phyloP scores from a whole-genome alignment of 2,888 invertebrate species.

The Melinaea menophilus region DNA sequence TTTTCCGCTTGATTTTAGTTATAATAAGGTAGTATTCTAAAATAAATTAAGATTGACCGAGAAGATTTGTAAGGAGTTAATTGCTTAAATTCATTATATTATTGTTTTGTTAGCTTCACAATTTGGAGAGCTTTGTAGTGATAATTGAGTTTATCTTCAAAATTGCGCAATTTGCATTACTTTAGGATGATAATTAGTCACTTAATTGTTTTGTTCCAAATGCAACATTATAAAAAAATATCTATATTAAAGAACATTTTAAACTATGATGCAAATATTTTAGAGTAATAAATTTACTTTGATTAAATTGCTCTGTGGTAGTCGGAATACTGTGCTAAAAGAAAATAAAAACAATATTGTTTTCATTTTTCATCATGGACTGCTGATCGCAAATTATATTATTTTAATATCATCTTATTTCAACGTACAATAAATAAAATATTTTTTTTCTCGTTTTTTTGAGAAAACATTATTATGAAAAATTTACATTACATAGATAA shows the following conservation, averaged over 20 bases:
- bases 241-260: not conserved
- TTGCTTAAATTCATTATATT: constrained; percentile 24
- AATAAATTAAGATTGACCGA: constrained; percentile 24
- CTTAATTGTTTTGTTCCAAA: not conserved
- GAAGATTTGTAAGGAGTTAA: constrained; percentile 22
- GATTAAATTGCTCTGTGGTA: too few relatives aligned
- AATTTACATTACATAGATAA: too few relatives aligned
- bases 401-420: too few relatives aligned
- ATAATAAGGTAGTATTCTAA: not conserved
- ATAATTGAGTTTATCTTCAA: constrained; percentile 25
- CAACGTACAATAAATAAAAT: too few relatives aligned
- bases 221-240: not conserved
- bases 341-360: too few relatives aligned
- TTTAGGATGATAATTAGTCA: constrained; percentile 16
- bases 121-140: constrained; percentile 26
- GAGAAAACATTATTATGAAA: too few relatives aligned
- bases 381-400: too few relatives aligned
- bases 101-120: constrained; percentile 26
- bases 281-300: too few relatives aligned
- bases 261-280: not conserved
- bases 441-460: too few relatives aligned
- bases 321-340: too few relatives aligned
- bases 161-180: constrained; percentile 22
- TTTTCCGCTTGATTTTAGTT: not conserved
- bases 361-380: too few relatives aligned